Conservation (phyloP, 1,140 invertebrate species). For the Ceratoteleas bidentatus region DNA sequence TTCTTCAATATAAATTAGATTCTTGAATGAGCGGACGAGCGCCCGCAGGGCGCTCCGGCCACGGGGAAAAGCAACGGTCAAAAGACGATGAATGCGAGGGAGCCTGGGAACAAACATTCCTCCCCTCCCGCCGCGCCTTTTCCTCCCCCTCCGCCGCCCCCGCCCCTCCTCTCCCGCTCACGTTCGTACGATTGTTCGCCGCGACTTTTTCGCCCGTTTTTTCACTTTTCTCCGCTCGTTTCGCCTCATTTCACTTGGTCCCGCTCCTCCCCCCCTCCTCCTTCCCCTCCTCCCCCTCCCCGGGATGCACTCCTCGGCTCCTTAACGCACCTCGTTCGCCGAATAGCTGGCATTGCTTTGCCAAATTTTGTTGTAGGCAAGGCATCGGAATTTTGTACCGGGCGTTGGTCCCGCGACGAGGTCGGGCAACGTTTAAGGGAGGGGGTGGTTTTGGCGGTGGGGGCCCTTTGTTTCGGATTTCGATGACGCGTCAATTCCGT, state of each 20-base stretch:
- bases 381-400: conserved; percentile 27
- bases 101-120: conserved; percentile 60
- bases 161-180: background rate
- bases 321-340: background rate
- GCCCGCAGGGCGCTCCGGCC: conserved; percentile 34
- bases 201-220: conserved; percentile 10
- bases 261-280: background rate
- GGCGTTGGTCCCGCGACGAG: background rate
- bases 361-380: conserved; percentile 33
- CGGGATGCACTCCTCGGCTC: no score
- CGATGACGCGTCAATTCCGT: no score
- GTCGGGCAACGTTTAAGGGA: no score
- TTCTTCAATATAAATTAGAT: conserved; percentile 81
- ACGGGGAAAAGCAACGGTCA: conserved; percentile 58
- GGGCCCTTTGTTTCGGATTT: no score
- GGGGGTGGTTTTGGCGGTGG: no score
- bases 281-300: background rate
- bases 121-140: conserved; percentile 5
- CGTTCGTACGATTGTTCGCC: conserved; percentile 18
- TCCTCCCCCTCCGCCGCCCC: background rate
- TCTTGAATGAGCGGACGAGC: conserved; percentile 72
- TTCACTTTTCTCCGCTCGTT: conserved; percentile 16
- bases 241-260: conserved; percentile 2
- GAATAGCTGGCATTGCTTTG: conserved; percentile 14
- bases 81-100: conserved; percentile 58